Percentiles rank a stretch among this genome's conserved stretches.
phyloP scores from a whole-genome alignment of 2,113 vertebrate species.

The Cepphus grylle region DNA sequence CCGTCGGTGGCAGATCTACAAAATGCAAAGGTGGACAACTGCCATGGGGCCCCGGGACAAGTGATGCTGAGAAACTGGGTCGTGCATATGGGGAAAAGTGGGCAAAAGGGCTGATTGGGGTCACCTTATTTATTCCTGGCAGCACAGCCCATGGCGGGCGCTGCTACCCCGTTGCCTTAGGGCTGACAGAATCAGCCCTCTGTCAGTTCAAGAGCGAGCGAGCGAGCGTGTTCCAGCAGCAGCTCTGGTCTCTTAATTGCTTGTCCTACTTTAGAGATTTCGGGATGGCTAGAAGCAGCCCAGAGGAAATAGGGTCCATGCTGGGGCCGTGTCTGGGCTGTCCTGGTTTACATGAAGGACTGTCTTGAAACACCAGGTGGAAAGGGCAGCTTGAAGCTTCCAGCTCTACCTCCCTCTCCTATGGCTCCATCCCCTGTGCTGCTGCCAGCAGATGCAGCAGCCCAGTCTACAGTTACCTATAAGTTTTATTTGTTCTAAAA shows the following conservation, averaged over 20 bases:
- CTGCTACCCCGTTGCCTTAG: accelerated
- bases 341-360: not conserved
- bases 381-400: not conserved
- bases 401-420: not conserved
- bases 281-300: not conserved
- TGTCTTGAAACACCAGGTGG: not conserved
- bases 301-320: not conserved
- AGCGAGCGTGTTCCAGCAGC: not conserved
- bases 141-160: not conserved
- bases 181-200: not conserved
- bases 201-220: not conserved
- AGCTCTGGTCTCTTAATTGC: not conserved
- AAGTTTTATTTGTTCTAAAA: not conserved
- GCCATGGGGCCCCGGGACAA: not conserved
- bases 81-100: not conserved
- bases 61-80: not conserved
- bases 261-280: conserved; percentile 23
- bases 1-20: not conserved
- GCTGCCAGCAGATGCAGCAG: not conserved
- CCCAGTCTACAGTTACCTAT: not conserved
- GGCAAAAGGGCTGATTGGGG: not conserved
- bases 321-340: not conserved
- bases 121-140: not conserved
- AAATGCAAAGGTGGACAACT: not conserved
- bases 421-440: not conserved